phyloP scores from a whole-genome alignment of 2,113 vertebrate genomes.

The Pleuronectes platessa region DNA sequence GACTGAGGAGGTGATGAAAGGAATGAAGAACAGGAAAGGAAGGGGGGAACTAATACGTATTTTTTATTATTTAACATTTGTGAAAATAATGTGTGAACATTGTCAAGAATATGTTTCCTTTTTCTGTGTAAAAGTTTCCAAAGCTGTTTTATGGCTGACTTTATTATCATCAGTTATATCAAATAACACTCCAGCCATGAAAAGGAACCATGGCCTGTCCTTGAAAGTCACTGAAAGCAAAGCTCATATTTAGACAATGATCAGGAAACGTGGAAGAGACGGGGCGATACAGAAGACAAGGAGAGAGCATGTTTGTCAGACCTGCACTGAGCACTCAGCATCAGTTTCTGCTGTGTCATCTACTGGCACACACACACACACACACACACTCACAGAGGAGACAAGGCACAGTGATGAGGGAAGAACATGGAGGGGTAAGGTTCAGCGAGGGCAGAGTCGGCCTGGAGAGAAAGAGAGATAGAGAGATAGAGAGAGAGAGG shows the following conservation, averaged over 20 bases:
- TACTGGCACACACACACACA: constrained; percentile 18
- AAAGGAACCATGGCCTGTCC: neutral
- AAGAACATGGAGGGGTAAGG: constrained; percentile 3
- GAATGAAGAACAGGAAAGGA: neutral
- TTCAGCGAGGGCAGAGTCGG: neutral
- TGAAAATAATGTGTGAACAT: neutral
- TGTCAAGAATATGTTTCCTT: neutral
- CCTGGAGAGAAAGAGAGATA: neutral
- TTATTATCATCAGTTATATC: neutral
- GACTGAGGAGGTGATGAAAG: constrained; percentile 12
- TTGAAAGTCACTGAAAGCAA: neutral
- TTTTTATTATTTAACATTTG: neutral
- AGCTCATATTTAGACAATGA: constrained; percentile 21
- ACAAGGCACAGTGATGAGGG: constrained; percentile 10
- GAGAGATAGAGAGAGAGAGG: neutral
- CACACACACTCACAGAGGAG: neutral
- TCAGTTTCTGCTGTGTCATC: constrained; percentile 53
- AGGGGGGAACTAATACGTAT: neutral
- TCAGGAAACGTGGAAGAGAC: neutral
- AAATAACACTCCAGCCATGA: neutral
- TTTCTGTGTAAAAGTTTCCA: neutral
- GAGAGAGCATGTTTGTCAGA: constrained; percentile 36
- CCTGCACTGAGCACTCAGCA: constrained; percentile 53
- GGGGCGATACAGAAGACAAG: constrained; percentile 14
- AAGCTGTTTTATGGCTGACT: neutral